Evolutionary conservation across 2,888 invertebrate species (phyloP), one percentile per base, ranked within the genome.

Genomic region (Chrysodeixis includens): DNA sequence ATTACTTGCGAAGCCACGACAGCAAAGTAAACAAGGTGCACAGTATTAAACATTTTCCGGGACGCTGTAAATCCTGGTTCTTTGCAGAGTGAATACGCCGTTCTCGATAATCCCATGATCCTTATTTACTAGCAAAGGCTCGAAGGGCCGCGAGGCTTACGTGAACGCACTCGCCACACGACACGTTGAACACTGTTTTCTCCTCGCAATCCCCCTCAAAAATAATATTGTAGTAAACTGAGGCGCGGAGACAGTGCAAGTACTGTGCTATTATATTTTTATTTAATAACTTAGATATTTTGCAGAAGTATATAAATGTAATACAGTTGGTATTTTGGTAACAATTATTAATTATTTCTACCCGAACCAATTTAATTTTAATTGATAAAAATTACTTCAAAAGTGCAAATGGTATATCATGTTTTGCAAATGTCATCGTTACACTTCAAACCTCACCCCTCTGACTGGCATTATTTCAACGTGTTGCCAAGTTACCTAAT

Each of bases 101-200:
- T 88, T 89, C 85, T 84, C 88, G 86, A 89, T 92, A 91, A 92
- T 91, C 91, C 86, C 55, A 72, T 91, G 89, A 93, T 89, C 91
- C 90, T 91, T 93, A 93, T 93, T 92, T 93, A 93, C 92, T 89
- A 87, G 85, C 86, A 71, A 78, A 77, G 79, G 81, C 83, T 82
- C 73, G 78, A 82, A 83, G 80, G 86, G 83, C 74, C 83, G 75
- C 72, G 71, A 76, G 83, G 80, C 81, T 83, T 83, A 84, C 72
- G 71, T 76, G 73, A 69, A 78, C 76, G 74, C 77, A 80, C 81
- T 80, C 77, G 69, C 83, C 79, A 71, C 79, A 77, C 78, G 68
- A 82, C 79, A 73, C 78, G 77, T 75, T 66, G 75, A 77, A 76
- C 71, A 64, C 72, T 71, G 76, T 76, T 81, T 74, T 74, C 68